A percentile compares a stretch with the other conserved stretches of the same genome.
These are phyloP conservation scores for Agrilus biguttatus DNA, from an alignment of 2,888 invertebrate species.

Conservation along the genomic window DNA sequence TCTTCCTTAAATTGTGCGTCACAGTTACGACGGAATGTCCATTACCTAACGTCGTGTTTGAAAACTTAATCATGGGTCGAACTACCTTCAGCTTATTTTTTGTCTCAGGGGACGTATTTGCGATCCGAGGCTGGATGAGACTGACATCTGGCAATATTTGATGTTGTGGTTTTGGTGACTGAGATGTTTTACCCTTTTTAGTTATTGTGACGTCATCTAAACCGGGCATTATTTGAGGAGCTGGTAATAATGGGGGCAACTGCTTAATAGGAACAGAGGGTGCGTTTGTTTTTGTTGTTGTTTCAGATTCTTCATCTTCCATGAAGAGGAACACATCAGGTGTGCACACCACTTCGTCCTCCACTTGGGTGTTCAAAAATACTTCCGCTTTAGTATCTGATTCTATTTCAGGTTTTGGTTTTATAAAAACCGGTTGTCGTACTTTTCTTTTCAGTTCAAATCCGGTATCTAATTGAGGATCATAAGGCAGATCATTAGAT, in stretches of 20 bases:
- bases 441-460: not conserved
- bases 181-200: no score
- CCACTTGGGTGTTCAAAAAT: constrained; percentile 12
- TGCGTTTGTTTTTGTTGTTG: not conserved
- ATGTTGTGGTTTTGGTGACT: not conserved
- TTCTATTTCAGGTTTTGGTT: no score
- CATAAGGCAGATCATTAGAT: not conserved
- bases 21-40: not conserved
- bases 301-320: constrained; percentile 8
- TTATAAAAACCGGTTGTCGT: no score
- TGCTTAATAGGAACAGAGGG: not conserved
- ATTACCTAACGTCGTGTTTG: no score
- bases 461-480: not conserved
- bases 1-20: not conserved
- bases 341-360: constrained; percentile 46
- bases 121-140: not conserved
- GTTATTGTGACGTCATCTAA: no score
- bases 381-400: no score
- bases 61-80: no score
- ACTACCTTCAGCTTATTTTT: no score
- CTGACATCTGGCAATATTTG: not conserved
- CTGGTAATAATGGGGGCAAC: not conserved
- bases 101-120: no score
- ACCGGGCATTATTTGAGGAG: no score
- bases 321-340: constrained; percentile 34